These are phyloP conservation scores for Phrixothrix hirtus DNA, from an alignment of 2,888 invertebrate genomes.

Conservation along the genomic window DNA sequence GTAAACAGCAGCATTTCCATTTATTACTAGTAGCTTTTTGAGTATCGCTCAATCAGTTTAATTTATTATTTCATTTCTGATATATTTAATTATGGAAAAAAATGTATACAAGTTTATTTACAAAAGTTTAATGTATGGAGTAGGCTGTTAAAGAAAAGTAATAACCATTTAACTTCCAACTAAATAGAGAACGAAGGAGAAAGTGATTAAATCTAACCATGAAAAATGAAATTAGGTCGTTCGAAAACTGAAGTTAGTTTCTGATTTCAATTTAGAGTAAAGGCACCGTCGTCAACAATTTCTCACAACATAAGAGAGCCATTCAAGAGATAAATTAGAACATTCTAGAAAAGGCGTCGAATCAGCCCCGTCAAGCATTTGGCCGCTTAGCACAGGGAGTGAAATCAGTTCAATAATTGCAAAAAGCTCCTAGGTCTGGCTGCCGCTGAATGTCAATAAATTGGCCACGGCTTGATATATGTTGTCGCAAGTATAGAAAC, in stretches of 20 bases:
- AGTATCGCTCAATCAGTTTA: too few relatives aligned
- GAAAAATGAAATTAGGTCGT: constrained; percentile 8
- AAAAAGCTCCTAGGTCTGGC: constrained; percentile 19
- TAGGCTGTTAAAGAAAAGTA: neutral
- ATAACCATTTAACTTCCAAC: too few relatives aligned
- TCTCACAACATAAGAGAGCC: constrained; percentile 8
- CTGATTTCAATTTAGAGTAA: constrained; percentile 14
- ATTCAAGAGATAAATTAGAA: constrained; percentile 17
- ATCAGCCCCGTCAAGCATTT: constrained; percentile 8
- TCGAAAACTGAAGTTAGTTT: constrained; percentile 3
- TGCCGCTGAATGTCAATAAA: constrained; percentile 36
- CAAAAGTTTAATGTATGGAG: too few relatives aligned
- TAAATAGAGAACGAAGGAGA: too few relatives aligned
- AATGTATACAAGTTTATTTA: too few relatives aligned
- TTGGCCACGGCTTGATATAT: constrained; percentile 39
- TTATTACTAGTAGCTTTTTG: too few relatives aligned
- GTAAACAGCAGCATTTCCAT: too few relatives aligned
- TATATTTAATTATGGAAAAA: too few relatives aligned
- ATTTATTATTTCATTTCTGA: too few relatives aligned
- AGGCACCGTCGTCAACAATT: constrained; percentile 2
- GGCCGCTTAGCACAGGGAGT: constrained; percentile 15
- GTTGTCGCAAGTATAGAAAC: constrained; percentile 32
- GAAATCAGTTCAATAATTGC: constrained; percentile 26
- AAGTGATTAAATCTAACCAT: too few relatives aligned
- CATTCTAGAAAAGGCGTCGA: constrained; percentile 13